phyloP scores from a whole-genome alignment of 2,797 vertebrate genomes.

The Margarornis squamiger region DNA sequence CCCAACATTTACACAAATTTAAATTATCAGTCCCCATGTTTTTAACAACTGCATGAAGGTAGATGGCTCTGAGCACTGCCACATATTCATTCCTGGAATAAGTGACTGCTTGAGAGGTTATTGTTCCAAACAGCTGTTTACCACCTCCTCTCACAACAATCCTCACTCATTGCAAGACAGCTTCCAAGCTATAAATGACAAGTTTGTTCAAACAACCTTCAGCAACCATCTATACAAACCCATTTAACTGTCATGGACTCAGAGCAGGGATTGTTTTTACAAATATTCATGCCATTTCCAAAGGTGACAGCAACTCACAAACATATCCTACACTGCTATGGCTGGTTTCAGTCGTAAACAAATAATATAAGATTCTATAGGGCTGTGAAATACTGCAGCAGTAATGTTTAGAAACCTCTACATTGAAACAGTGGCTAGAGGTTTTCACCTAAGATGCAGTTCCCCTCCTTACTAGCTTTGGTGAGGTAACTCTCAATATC shows the following conservation, averaged over 20 bases:
- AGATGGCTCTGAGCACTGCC: background rate
- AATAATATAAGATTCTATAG: background rate
- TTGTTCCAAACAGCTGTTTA: background rate
- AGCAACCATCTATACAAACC: background rate
- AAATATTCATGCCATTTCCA: background rate
- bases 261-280: background rate
- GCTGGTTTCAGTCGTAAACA: background rate
- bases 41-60: background rate
- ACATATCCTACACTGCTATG: background rate
- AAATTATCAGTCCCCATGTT: background rate
- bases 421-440: background rate
- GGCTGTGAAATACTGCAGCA: background rate
- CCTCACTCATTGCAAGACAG: background rate
- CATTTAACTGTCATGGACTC: background rate
- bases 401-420: background rate
- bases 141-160: background rate
- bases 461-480: background rate
- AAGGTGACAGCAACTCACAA: background rate
- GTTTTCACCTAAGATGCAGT: background rate
- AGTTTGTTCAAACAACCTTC: background rate
- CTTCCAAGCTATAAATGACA: background rate
- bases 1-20: background rate
- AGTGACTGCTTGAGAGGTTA: background rate
- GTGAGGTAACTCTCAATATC: background rate
- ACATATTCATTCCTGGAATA: background rate